A percentile compares a stretch with the other conserved stretches of the same genome.
Conservation (phyloP, 37 sponge, comb jelly and placozoan genomes). For the Theonella swinhoei region DNA sequence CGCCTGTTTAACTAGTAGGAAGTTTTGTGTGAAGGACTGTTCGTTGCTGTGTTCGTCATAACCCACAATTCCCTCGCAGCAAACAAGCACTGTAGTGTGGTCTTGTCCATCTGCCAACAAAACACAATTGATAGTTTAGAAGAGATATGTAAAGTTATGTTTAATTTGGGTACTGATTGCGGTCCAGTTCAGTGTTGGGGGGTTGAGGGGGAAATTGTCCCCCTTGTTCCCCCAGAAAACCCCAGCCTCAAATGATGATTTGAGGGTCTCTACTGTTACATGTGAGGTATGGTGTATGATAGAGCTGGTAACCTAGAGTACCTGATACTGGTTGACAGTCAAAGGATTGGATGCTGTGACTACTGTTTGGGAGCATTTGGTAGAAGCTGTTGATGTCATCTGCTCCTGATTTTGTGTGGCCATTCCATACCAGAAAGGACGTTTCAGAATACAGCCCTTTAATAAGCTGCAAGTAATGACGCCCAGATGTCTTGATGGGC, state of each 20-base stretch:
- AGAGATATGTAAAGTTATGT: too few relatives aligned
- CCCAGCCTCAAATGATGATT: neutral
- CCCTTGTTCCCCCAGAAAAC: neutral
- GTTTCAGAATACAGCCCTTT: slow-evolving; percentile 66
- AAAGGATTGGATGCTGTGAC: slow-evolving; percentile 45
- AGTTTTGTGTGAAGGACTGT: slow-evolving; percentile 56
- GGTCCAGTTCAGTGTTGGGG: neutral
- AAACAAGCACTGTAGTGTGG: slow-evolving; percentile 51
- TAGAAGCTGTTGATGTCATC: slow-evolving; percentile 55
- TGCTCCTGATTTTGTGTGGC: slow-evolving; percentile 47
- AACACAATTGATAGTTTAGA: too few relatives aligned
- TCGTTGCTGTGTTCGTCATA: slow-evolving; percentile 48
- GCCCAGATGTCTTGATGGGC: neutral
- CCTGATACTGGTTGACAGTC: slow-evolving; percentile 76
- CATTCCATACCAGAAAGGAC: slow-evolving; percentile 80
- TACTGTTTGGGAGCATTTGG: slow-evolving; percentile 65
- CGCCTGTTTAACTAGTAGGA: slow-evolving; percentile 60
- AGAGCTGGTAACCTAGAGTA: neutral
- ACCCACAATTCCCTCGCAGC: slow-evolving; percentile 60
- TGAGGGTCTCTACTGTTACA: too few relatives aligned
- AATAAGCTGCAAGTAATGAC: slow-evolving; percentile 69
- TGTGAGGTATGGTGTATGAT: too few relatives aligned
- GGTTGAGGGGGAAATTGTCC: neutral
- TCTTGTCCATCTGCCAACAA: slow-evolving; percentile 6
- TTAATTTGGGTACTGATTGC: too few relatives aligned